Evolutionary conservation across 2,113 vertebrate genomes (phyloP).

Genomic region (Gopherus flavomarginatus): DNA sequence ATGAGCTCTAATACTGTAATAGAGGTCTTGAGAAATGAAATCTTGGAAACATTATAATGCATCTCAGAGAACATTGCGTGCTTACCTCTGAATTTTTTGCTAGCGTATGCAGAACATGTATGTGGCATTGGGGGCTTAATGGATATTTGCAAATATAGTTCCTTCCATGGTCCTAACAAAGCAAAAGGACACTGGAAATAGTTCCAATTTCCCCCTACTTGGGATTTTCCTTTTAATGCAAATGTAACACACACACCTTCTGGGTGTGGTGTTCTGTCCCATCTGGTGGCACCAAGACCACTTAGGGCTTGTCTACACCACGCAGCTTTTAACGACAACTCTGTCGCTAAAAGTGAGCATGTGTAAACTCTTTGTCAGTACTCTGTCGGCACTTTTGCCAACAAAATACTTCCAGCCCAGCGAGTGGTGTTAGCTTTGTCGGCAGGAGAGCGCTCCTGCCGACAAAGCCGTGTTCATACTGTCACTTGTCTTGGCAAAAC

Average conservation of each 20-base stretch:
- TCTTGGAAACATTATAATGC: constrained; percentile 68
- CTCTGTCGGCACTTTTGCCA: too few relatives aligned
- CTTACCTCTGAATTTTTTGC: constrained; percentile 55
- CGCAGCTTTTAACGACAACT: too few relatives aligned
- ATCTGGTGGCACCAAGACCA: too few relatives aligned
- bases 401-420: too few relatives aligned
- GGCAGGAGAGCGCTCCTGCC: too few relatives aligned
- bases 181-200: constrained; percentile 43
- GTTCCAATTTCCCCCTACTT: background rate
- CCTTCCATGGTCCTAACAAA: background rate
- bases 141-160: constrained; percentile 57
- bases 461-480: too few relatives aligned
- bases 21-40: constrained; percentile 71
- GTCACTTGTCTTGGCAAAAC: too few relatives aligned
- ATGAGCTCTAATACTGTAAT: constrained; percentile 62
- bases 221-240: constrained; percentile 39
- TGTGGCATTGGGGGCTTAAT: constrained; percentile 28
- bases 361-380: too few relatives aligned
- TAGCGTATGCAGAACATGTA: constrained; percentile 48
- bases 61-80: constrained; percentile 65
- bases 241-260: background rate
- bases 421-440: too few relatives aligned
- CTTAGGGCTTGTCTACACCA: too few relatives aligned
- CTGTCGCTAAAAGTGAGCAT: too few relatives aligned
- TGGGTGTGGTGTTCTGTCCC: too few relatives aligned